Evolutionary conservation across 2,113 vertebrate genomes (phyloP).

Genomic region (Dolichallabes microphthalmus): DNA sequence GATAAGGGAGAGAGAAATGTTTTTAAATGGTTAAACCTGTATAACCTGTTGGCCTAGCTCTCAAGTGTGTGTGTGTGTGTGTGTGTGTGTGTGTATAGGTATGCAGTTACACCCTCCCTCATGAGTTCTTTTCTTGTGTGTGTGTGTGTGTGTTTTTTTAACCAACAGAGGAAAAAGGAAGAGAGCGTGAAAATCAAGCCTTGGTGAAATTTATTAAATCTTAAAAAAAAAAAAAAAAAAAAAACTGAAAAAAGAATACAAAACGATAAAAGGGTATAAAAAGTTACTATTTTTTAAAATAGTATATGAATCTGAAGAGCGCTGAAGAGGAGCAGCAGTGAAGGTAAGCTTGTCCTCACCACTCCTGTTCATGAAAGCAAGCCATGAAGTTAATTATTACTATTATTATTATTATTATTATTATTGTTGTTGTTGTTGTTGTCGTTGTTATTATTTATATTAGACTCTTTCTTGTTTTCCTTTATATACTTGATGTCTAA

Average conservation of each 20-base stretch:
- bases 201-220: neutral
- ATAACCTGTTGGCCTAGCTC: too few species aligned
- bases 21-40: neutral
- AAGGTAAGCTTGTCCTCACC: neutral
- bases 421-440: neutral
- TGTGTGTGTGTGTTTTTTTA: neutral
- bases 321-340: neutral
- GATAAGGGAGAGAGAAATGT: neutral
- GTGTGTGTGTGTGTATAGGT: conserved; percentile 6
- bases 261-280: too few species aligned
- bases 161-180: neutral
- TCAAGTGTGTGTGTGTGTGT: neutral
- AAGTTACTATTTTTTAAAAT: neutral
- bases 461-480: neutral
- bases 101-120: conserved; percentile 9
- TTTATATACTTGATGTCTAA: neutral
- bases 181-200: neutral
- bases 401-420: neutral
- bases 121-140: neutral
- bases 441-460: neutral
- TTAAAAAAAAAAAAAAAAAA: neutral
- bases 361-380: neutral
- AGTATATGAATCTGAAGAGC: neutral
- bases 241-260: neutral
- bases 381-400: neutral